Percentiles rank a stretch among this genome's conserved stretches.
Evolutionary conservation across 2,888 invertebrate species (phyloP).

Genomic region (Hemithea aestivaria): DNA sequence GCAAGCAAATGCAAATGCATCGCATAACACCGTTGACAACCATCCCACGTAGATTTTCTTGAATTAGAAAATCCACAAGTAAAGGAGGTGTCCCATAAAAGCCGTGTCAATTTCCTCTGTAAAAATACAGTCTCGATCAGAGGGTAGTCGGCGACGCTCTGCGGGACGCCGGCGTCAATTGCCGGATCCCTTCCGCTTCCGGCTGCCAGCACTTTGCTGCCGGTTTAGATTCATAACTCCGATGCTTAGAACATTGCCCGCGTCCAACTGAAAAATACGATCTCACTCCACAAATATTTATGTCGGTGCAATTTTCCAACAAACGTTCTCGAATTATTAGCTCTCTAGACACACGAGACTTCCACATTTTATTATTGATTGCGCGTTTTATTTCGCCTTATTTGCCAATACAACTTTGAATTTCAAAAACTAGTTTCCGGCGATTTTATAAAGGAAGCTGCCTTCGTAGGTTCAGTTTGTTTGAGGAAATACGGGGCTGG

Average conservation of each 20-base stretch:
- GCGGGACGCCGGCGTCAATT: conserved; percentile 63
- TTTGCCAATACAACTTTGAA: conserved; percentile 36
- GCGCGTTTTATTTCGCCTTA: conserved; percentile 20
- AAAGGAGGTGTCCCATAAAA: conserved; percentile 34
- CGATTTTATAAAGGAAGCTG: conserved; percentile 34
- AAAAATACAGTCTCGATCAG: conserved; percentile 44
- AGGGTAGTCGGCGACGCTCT: conserved; percentile 43
- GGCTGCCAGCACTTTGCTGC: conserved; percentile 52
- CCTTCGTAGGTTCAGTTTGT: conserved; percentile 42
- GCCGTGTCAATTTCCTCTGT: conserved; percentile 39
- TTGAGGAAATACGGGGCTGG: conserved; percentile 50
- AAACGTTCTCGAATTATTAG: conserved; percentile 13
- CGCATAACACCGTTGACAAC: too few species aligned
- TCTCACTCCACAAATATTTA: conserved; percentile 46
- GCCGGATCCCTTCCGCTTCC: conserved; percentile 73
- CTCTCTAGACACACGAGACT: conserved; percentile 12
- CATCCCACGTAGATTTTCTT: conserved; percentile 14
- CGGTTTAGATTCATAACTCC: conserved; percentile 58
- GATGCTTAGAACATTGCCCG: conserved; percentile 55
- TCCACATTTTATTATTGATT: conserved; percentile 14
- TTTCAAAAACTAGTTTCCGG: conserved; percentile 40
- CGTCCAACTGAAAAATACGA: conserved; percentile 53
- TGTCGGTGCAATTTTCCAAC: conserved; percentile 27
- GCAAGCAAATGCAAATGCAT: too few species aligned
- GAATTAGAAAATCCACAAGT: conserved; percentile 23